Percentiles rank a stretch among this genome's conserved stretches.
Evolutionary conservation across 2,888 invertebrate species (phyloP).

Genomic region (Thelaira solivaga): DNA sequence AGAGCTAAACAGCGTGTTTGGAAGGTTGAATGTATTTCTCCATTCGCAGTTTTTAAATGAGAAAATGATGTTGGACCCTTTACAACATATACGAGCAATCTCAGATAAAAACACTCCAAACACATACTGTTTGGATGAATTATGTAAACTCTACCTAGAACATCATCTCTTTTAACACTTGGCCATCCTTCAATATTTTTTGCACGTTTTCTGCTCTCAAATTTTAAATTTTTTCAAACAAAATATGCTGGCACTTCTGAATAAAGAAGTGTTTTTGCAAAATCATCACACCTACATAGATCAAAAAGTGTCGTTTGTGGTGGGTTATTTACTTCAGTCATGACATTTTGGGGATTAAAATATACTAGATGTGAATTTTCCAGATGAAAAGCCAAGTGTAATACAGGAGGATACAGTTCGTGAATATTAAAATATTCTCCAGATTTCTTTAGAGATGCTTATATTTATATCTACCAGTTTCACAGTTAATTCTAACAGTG

Average conservation of each 20-base stretch:
- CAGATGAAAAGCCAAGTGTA: conserved; percentile 24
- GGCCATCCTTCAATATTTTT: conserved; percentile 1
- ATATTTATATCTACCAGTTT: conserved; percentile 36
- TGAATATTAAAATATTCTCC: conserved; percentile 32
- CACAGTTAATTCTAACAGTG: not conserved
- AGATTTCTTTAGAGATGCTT: conserved; percentile 34
- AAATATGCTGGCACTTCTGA: conserved; percentile 26
- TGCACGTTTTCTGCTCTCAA: conserved; percentile 25
- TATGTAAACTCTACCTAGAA: conserved; percentile 31
- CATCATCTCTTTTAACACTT: conserved; percentile 14
- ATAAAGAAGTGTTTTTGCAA: conserved; percentile 32
- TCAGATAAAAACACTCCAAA: conserved; percentile 34
- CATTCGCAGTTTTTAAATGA: conserved; percentile 28
- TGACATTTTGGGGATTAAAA: no score
- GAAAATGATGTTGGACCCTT: conserved; percentile 30
- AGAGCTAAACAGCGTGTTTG: conserved; percentile 4
- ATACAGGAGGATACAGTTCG: conserved; percentile 14
- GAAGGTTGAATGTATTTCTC: conserved; percentile 19
- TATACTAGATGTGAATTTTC: conserved; percentile 10
- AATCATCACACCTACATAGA: conserved; percentile 10
- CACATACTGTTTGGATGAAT: conserved; percentile 33
- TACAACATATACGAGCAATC: conserved; percentile 20
- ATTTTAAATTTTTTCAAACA: conserved; percentile 12
- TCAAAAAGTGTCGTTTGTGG: conserved; percentile 27
- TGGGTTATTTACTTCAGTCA: not conserved